A percentile compares a stretch with the other conserved stretches of the same genome.
Evolutionary conservation across 2,888 invertebrate species (phyloP).

Genomic region (Oxytorus armatus): DNA sequence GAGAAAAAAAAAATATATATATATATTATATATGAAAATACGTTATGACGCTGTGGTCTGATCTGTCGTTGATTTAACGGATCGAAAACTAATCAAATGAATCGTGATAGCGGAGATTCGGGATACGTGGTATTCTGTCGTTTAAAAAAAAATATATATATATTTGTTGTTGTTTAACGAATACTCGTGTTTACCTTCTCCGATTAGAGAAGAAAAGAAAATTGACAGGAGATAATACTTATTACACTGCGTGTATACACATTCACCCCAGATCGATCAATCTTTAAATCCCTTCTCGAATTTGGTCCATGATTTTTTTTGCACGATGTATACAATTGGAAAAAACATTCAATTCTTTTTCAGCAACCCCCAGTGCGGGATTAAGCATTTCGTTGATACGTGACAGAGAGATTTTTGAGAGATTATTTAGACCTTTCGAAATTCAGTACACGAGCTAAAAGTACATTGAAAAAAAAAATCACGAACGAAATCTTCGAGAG

Average conservation of each 20-base stretch:
- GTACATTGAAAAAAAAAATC: too few relatives aligned
- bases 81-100: slow-evolving; percentile 66
- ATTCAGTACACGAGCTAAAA: too few relatives aligned
- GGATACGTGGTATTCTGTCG: slow-evolving; percentile 58
- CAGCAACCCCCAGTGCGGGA: too few relatives aligned
- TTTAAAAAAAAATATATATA: slow-evolving; percentile 33
- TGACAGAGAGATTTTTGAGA: too few relatives aligned
- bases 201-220: slow-evolving; percentile 20
- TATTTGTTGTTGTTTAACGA: slow-evolving; percentile 56
- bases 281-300: not conserved
- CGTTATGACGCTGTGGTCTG: slow-evolving; percentile 57
- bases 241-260: not conserved
- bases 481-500: not conserved
- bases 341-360: not conserved
- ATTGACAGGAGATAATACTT: not conserved
- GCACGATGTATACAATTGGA: not conserved
- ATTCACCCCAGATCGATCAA: not conserved
- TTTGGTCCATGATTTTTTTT: not conserved
- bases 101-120: slow-evolving; percentile 65
- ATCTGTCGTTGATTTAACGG: slow-evolving; percentile 52
- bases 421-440: too few relatives aligned
- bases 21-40: slow-evolving; percentile 40
- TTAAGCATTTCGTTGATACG: too few relatives aligned
- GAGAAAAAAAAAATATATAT: slow-evolving; percentile 27
- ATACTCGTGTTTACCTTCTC: slow-evolving; percentile 43